These are phyloP conservation scores for Pyrrhia umbra DNA, from an alignment of 2,888 invertebrate species.

Conservation along the genomic window DNA sequence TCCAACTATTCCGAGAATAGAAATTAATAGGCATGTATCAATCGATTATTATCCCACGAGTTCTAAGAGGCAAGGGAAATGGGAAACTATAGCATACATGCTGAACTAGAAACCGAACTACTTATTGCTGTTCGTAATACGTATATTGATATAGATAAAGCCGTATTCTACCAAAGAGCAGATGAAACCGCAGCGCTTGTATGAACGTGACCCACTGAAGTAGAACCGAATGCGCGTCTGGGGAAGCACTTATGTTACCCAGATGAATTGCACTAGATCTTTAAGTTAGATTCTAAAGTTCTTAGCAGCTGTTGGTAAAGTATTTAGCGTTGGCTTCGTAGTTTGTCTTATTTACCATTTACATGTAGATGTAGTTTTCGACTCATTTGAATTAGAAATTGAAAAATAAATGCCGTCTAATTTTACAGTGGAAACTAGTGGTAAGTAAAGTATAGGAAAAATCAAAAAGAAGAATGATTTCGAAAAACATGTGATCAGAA, in stretches of 20 bases:
- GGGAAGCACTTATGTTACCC: slow-evolving; percentile 43
- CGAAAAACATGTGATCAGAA: neutral
- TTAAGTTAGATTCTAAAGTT: slow-evolving; percentile 10
- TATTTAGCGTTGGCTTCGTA: neutral
- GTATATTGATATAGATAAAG: slow-evolving; percentile 21
- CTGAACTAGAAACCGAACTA: slow-evolving; percentile 39
- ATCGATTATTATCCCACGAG: slow-evolving; percentile 51
- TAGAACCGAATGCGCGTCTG: slow-evolving; percentile 48
- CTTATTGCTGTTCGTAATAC: slow-evolving; percentile 10
- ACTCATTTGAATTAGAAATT: neutral
- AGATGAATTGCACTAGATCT: slow-evolving; percentile 41
- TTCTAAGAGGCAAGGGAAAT: slow-evolving; percentile 34
- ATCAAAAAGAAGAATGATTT: neutral
- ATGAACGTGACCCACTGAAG: slow-evolving; percentile 44
- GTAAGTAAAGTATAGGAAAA: neutral
- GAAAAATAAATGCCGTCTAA: neutral
- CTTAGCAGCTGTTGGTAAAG: slow-evolving; percentile 13
- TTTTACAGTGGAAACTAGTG: neutral
- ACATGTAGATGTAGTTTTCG: neutral
- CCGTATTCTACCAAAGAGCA: slow-evolving; percentile 26
- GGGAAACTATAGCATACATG: slow-evolving; percentile 20
- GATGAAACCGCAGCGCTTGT: slow-evolving; percentile 50
- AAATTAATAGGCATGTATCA: slow-evolving; percentile 46
- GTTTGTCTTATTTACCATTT: neutral
- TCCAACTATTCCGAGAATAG: slow-evolving; percentile 29